Percentiles rank a stretch among this genome's conserved stretches.
These are phyloP conservation scores for Megamerina dolium DNA, from an alignment of 2,888 invertebrate species.

Conservation along the genomic window DNA sequence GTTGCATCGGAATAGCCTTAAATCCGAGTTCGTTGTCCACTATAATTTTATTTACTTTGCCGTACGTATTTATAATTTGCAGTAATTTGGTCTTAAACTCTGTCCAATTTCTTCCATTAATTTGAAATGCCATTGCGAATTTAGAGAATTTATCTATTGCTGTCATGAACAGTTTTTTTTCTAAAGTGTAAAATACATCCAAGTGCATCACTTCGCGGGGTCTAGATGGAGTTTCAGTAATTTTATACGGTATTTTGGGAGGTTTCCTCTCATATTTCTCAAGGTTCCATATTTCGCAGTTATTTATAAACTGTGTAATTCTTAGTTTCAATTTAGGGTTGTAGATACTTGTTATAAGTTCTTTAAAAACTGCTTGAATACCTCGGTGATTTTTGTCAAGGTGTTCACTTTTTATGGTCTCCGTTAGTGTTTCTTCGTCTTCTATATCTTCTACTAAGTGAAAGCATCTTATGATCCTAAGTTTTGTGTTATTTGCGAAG, in stretches of 20 bases:
- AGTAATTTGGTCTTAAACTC: conserved; percentile 18
- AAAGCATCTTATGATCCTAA: background rate
- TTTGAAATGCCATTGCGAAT: conserved; percentile 7
- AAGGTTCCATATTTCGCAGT: conserved; percentile 5
- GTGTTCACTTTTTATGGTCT: too few species aligned
- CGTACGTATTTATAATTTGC: too few species aligned
- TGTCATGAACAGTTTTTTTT: conserved; percentile 10
- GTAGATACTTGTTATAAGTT: conserved; percentile 3
- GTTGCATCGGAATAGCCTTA: conserved; percentile 19
- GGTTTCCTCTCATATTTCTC: conserved; percentile 2
- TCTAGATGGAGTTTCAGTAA: too few species aligned
- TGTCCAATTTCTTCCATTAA: conserved; percentile 11
- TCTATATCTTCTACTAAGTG: conserved; percentile 3
- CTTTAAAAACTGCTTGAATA: conserved; percentile 2
- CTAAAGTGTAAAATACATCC: too few species aligned
- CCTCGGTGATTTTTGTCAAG: conserved; percentile 3
- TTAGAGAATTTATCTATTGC: conserved; percentile 14
- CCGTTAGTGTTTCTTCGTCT: conserved; percentile 2
- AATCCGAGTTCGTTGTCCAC: conserved; percentile 21
- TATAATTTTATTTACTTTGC: conserved; percentile 16
- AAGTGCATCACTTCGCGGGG: too few species aligned
- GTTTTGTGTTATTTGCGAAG: background rate
- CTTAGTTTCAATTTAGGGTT: conserved; percentile 2
- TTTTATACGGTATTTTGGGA: too few species aligned
- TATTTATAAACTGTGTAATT: conserved; percentile 2